Conservation (phyloP, 2,797 vertebrate genomes). For the Dipus sagitta region DNA sequence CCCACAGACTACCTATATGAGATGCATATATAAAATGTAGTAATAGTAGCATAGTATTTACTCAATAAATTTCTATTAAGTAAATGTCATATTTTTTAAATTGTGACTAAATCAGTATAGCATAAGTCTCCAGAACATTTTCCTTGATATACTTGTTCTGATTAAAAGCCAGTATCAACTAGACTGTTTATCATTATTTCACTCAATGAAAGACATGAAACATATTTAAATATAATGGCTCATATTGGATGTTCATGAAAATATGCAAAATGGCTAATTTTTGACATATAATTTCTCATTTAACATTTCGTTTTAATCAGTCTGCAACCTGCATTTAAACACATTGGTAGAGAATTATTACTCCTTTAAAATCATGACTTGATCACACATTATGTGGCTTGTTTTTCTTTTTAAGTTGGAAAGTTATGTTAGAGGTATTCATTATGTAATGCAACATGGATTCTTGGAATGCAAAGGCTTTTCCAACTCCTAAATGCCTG, state of each 20-base stretch:
- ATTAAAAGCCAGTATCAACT: not conserved
- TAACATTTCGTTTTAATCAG: not conserved
- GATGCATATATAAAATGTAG: not conserved
- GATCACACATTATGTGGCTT: not conserved
- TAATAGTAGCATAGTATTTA: not conserved
- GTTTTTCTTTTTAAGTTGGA: slow-evolving; percentile 5
- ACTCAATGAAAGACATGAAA: slow-evolving; percentile 31
- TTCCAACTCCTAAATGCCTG: not conserved
- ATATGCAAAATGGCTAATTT: slow-evolving; percentile 41
- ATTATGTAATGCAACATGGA: not conserved
- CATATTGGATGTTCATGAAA: slow-evolving; percentile 32
- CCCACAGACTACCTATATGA: not conserved
- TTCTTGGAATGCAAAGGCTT: not conserved
- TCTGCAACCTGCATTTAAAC: slow-evolving; percentile 24
- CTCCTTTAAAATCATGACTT: slow-evolving; percentile 41
- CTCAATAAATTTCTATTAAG: not conserved
- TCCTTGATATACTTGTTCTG: not conserved
- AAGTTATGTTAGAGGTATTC: not conserved
- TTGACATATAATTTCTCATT: slow-evolving; percentile 22
- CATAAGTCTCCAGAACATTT: slow-evolving; percentile 48
- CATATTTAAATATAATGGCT: slow-evolving; percentile 7
- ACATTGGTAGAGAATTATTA: not conserved
- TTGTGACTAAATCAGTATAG: not conserved
- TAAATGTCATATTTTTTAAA: slow-evolving; percentile 5
- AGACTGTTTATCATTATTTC: slow-evolving; percentile 38